Base-by-base conservation (phyloP, 1,140 invertebrate genomes). In the Drosophila jambulina region DNA sequence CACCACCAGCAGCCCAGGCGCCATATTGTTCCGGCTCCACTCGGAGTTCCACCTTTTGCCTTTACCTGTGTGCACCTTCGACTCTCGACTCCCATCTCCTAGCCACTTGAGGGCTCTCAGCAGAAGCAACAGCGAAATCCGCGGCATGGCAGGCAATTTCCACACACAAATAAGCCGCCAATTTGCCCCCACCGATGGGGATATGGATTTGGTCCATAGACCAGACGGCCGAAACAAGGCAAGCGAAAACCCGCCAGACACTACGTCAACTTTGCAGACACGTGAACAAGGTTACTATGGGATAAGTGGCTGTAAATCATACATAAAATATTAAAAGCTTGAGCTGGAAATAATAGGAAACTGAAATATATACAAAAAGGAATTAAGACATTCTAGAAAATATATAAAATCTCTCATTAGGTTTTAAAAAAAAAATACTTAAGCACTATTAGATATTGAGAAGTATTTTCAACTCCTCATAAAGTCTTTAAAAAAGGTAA, bases 151-250 rank as follows among this genome's bases (percentile, higher is more conserved):
- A 70, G 77, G 72, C 80, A 70, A 83, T 88, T 87, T 88, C 68
- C 84, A 87, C 83, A 87, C 80, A 87, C 84, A 88, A 87, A 83
- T 87, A 88, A 83, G 77, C 84, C 84, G 83, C 76, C 83, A 86
- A 86, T 86, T 86, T 86, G 82, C 76, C 72, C 76, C 65, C 57
- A 64, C 76, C 48, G 62, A 32, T 43, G 62, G 72, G 51, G 23
- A 61, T 51, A 45, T 75, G 53, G 53, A 54, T 54, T 54, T 54
- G 17, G 48, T 42, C 46, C 69, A 36, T 69, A 54, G 70, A 56
- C 69, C 42, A 67, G 36, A 60, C 69, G 72, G 57, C 63, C 60
- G 42, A 72, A 83, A 83, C 80, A 82, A 79, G 69, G 43, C 60
- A 65, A 67, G 62, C 58, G 53, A 46, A 46, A 76, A 82, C 63